phyloP scores from a whole-genome alignment of 2,113 vertebrate genomes.

The Corydoras sp. region DNA sequence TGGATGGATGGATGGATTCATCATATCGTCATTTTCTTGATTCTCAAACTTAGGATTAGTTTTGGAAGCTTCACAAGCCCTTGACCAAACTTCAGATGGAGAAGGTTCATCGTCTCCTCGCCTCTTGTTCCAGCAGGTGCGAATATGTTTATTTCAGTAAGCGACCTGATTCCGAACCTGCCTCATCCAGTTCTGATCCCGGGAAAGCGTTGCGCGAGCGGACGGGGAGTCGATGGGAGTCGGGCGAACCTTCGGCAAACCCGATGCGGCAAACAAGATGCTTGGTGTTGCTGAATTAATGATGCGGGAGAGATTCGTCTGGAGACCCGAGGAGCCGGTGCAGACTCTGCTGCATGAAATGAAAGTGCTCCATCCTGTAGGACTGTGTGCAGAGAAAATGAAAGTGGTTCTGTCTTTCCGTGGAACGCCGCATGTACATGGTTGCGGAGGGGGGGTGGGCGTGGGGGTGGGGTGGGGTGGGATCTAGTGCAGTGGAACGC shows the following conservation, averaged over 20 bases:
- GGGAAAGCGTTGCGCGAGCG: too few relatives aligned
- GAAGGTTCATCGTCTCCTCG: too few relatives aligned
- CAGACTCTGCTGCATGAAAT: conserved; percentile 45
- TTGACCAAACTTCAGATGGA: too few relatives aligned
- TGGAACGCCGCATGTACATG: too few relatives aligned
- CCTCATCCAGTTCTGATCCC: too few relatives aligned
- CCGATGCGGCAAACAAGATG: neutral
- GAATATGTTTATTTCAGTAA: neutral
- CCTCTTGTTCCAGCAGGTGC: too few relatives aligned
- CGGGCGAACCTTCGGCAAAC: conserved; percentile 12
- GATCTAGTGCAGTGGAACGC: neutral
- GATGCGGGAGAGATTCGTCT: conserved; percentile 14
- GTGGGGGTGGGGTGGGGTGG: neutral
- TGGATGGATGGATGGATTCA: too few relatives aligned
- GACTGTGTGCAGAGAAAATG: conserved; percentile 1
- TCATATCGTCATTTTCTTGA: too few relatives aligned
- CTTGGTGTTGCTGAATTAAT: conserved; percentile 20
- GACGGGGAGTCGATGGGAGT: neutral
- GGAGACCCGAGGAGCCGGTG: conserved; percentile 13
- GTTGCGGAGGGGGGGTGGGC: neutral
- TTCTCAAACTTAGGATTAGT: too few relatives aligned
- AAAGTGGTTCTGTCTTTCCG: conserved; percentile 2
- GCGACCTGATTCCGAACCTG: neutral
- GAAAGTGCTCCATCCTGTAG: conserved; percentile 36
- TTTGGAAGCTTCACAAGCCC: too few relatives aligned